A percentile compares a stretch with the other conserved stretches of the same genome.
These are phyloP conservation scores for Xiphorhynchus elegans DNA, from an alignment of 2,113 vertebrate genomes.

Conservation along the genomic window DNA sequence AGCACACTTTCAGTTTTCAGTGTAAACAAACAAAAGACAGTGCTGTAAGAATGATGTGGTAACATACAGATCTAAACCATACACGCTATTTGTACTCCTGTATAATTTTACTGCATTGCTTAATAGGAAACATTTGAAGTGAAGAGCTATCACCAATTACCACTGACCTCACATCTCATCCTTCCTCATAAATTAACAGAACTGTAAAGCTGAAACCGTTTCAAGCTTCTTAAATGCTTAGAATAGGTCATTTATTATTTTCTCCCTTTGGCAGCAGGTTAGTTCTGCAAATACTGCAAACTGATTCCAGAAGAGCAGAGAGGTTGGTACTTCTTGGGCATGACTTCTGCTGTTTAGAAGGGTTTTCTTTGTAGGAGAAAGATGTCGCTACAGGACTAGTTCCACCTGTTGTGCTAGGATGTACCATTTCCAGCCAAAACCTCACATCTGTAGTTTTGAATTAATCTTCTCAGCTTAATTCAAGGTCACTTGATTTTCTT, in stretches of 20 bases:
- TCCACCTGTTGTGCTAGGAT: background rate
- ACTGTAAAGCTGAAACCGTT: background rate
- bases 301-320: background rate
- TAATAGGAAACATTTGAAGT: background rate
- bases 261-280: background rate
- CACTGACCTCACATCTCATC: background rate
- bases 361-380: background rate
- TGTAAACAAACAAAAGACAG: background rate
- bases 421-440: background rate
- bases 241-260: background rate
- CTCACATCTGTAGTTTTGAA: background rate
- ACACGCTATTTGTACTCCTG: background rate
- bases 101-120: background rate
- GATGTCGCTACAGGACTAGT: background rate
- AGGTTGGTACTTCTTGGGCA: background rate
- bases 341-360: background rate
- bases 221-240: background rate
- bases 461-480: background rate
- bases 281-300: background rate
- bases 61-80: background rate
- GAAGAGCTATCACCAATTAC: background rate
- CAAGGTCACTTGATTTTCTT: background rate
- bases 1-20: background rate
- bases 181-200: background rate
- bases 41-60: background rate